These are phyloP conservation scores for Drosophila phalerata DNA, from an alignment of 2,888 invertebrate genomes.

Conservation along the genomic window DNA sequence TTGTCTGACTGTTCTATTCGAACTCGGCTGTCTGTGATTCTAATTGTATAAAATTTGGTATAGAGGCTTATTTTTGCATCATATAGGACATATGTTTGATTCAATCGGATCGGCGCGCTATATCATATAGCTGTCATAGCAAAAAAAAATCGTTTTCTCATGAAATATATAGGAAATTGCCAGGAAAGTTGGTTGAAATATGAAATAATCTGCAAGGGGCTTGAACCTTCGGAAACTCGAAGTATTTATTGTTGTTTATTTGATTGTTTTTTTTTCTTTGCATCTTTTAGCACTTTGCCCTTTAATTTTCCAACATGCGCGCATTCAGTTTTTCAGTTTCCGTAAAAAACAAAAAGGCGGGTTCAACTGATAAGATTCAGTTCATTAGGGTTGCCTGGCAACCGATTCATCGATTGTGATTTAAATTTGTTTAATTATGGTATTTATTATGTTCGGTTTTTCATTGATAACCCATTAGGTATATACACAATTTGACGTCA, in stretches of 20 bases:
- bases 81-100: not conserved
- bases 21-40: not conserved
- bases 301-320: conserved; percentile 26
- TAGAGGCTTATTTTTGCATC: not conserved
- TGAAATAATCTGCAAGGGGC: not conserved
- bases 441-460: conserved; percentile 24
- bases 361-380: conserved; percentile 41
- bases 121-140: not conserved
- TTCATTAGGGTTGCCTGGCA: conserved; percentile 27
- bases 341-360: conserved; percentile 28
- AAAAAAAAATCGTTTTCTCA: not conserved
- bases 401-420: conserved; percentile 23
- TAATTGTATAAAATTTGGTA: not conserved
- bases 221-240: not conserved
- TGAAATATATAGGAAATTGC: not conserved
- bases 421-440: conserved; percentile 24
- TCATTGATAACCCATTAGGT: conserved; percentile 43
- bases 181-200: not conserved
- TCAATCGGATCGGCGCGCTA: not conserved
- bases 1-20: not conserved
- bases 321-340: conserved; percentile 22
- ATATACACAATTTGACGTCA: conserved; percentile 46
- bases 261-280: conserved; percentile 6
- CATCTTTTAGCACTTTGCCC: conserved; percentile 34
- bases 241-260: conserved; percentile 2